These are phyloP conservation scores for Ctenochaetus hawaiiensis DNA, from an alignment of 2,797 vertebrate species.

Conservation along the genomic window DNA sequence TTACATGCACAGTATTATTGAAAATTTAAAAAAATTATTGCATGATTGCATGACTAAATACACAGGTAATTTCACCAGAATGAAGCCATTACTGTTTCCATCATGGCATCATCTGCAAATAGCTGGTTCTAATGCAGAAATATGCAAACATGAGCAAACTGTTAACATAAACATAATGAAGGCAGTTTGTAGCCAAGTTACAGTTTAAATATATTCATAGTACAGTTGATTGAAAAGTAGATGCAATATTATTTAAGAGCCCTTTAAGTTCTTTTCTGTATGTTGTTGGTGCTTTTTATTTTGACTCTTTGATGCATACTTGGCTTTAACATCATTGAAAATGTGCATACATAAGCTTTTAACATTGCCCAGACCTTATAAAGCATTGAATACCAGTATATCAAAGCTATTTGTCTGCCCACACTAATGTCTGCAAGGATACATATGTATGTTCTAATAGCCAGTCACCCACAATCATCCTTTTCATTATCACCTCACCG, in stretches of 20 bases:
- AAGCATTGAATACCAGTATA: conserved; percentile 25
- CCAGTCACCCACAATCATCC: conserved; percentile 41
- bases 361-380: conserved; percentile 15
- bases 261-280: neutral
- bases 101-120: neutral
- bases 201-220: fast-evolving
- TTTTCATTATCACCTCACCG: conserved; percentile 67
- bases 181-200: neutral
- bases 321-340: conserved; percentile 20
- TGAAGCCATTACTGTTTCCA: conserved; percentile 22
- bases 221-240: too few species aligned
- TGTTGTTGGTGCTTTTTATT: neutral
- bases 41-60: conserved; percentile 28
- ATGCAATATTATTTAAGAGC: too few species aligned
- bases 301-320: neutral
- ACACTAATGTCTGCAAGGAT: conserved; percentile 29
- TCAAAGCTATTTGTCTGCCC: conserved; percentile 48
- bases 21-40: conserved; percentile 14
- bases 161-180: neutral
- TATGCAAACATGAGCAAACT: neutral
- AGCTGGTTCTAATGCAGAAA: neutral
- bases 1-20: conserved; percentile 19
- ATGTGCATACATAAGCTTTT: neutral
- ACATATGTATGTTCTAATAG: conserved; percentile 52
- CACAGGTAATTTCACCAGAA: conserved; percentile 25